Percentiles rank a stretch among this genome's conserved stretches.
Evolutionary conservation across 1,140 invertebrate species (phyloP).

Genomic region (Zaprionus ornatus): DNA sequence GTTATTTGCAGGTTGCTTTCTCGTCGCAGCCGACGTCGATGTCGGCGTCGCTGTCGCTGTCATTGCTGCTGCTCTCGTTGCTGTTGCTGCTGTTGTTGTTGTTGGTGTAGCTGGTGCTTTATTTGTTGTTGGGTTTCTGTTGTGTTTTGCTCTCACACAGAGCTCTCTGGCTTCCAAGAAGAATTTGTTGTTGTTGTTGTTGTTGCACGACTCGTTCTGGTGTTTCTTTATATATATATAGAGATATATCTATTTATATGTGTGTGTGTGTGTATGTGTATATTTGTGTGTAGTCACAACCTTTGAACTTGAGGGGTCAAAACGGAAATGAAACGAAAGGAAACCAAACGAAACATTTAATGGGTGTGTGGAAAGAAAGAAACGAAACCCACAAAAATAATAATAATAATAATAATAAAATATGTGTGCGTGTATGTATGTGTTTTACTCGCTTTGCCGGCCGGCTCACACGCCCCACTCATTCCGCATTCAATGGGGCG

Average conservation of each 20-base stretch:
- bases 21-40: slow-evolving; percentile 53
- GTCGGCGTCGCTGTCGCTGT: slow-evolving; percentile 25
- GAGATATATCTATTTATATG: slow-evolving; percentile 15
- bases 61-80: slow-evolving; percentile 9
- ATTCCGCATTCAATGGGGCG: slow-evolving; percentile 69
- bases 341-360: slow-evolving; percentile 52
- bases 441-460: slow-evolving; percentile 49
- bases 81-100: neutral
- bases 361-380: slow-evolving; percentile 15
- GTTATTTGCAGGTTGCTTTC: slow-evolving; percentile 75
- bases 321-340: slow-evolving; percentile 49
- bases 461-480: slow-evolving; percentile 72
- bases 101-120: slow-evolving; percentile 6
- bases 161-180: slow-evolving; percentile 40
- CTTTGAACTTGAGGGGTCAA: slow-evolving; percentile 52
- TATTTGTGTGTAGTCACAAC: slow-evolving; percentile 36
- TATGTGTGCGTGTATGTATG: slow-evolving; percentile 43
- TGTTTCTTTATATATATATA: slow-evolving; percentile 5
- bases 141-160: slow-evolving; percentile 33
- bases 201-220: slow-evolving; percentile 15
- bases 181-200: slow-evolving; percentile 19
- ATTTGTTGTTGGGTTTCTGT: slow-evolving; percentile 14
- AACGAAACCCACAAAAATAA: slow-evolving; percentile 21
- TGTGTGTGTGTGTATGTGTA: slow-evolving; percentile 1
- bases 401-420: slow-evolving; percentile 61